Base-by-base conservation (phyloP, 2,797 vertebrate genomes). In the Eulemur coronatus region DNA sequence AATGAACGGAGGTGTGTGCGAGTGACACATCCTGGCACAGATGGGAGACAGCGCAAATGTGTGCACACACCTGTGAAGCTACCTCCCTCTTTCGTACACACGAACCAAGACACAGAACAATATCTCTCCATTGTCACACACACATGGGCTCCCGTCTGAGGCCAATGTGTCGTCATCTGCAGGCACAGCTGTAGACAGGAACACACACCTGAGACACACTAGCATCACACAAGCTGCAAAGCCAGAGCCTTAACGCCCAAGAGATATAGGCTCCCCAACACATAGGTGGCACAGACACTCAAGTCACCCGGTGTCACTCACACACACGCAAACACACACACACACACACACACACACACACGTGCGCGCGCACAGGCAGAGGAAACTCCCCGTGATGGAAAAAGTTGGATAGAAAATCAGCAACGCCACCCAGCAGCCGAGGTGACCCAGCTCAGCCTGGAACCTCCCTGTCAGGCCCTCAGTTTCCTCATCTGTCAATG, bases 401-500 rank as follows among this genome's bases (percentile, higher is more conserved):
- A 57, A 65, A 84, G 43, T 50, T 91, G 52, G 67, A 57, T 59
- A 78, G 57, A 93, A 70, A 73, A 61, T 48, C 73, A 67, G 70
- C 50, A 80, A 18, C 43, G 46, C 84, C 61, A 55, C 59, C 80
- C 84, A 80, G 86, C 46, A 94, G 57, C 89, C 26, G 0, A 48
- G 17, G 85, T 91, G 73, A 93, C 88, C 95, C 82, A 80, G 59
- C 79, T 88, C 79, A 41, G 63, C 82, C 55, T 46, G 73, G 81
- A 67, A 22, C 48, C 84, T 91, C 86, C 84, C n/a, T 18, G 43
- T 33, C 67, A 1, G 52, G 85, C 52, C 87, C 91, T 97, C 59
- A 30, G 70, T 93, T 85, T 82, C 92, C 86, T 96, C 94, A 79
- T 95, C 92, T 65, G n/a, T 94, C 52, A n/a, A 73, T 93, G 93